Conservation (phyloP, 1,140 invertebrate genomes). For the Anthonomus grandis region DNA sequence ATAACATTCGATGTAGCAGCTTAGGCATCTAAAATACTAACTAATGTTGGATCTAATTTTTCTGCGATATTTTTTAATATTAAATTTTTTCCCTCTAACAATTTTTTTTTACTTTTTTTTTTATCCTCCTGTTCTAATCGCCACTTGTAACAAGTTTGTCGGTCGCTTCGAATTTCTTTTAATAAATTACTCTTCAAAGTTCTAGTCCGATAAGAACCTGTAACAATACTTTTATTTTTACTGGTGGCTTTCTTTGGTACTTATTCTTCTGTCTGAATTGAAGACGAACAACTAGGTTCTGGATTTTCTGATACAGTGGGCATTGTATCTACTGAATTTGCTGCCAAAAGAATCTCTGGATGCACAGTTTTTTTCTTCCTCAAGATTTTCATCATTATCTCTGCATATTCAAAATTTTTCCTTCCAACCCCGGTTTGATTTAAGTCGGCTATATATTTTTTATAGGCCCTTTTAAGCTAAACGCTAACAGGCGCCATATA, state of each 20-base stretch:
- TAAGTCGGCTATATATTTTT: too few species aligned
- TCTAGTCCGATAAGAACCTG: too few species aligned
- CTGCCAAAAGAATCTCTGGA: slow-evolving; percentile 9
- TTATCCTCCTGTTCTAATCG: background rate
- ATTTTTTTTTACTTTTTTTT: background rate
- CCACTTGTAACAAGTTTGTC: background rate
- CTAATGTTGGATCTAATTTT: too few species aligned
- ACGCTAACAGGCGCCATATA: background rate
- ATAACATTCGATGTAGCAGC: too few species aligned
- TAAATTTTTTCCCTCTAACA: too few species aligned
- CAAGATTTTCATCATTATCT: slow-evolving; percentile 7
- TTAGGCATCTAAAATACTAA: too few species aligned
- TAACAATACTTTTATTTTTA: background rate
- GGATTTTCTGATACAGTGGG: too few species aligned
- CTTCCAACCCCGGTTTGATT: background rate
- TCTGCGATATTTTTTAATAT: too few species aligned
- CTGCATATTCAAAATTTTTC: slow-evolving; percentile 8
- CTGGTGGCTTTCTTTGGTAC: background rate
- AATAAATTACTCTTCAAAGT: too few species aligned
- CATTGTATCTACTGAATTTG: background rate
- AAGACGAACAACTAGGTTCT: too few species aligned
- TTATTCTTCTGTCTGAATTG: background rate
- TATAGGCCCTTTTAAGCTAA: background rate
- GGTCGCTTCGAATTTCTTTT: too few species aligned
- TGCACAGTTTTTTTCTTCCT: slow-evolving; percentile 13